Conservation (phyloP, 1,140 invertebrate species). For the Achroia grisella region DNA sequence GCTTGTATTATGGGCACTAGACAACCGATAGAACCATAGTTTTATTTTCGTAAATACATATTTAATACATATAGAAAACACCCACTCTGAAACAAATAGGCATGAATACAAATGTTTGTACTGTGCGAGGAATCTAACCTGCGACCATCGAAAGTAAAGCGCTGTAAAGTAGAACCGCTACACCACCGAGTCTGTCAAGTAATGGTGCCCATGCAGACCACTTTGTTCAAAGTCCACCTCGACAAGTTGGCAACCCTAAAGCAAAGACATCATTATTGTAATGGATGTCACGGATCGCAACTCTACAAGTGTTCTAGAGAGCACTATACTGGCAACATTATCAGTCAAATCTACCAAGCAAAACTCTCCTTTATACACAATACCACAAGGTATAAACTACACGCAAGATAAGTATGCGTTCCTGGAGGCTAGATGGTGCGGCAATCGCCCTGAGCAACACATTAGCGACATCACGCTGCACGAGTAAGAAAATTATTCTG, state of each 20-base stretch:
- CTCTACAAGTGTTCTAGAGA: slow-evolving; percentile 54
- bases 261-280: slow-evolving; percentile 63
- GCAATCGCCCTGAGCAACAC: slow-evolving; percentile 52
- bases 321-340: slow-evolving; percentile 24
- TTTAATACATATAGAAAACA: no score
- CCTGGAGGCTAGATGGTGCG: slow-evolving; percentile 44
- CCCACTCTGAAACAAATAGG: no score
- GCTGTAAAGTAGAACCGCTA: no score
- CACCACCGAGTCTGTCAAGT: no score
- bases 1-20: no score
- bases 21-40: no score
- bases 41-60: no score
- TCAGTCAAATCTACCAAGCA: slow-evolving; percentile 10
- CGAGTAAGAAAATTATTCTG: slow-evolving; percentile 59
- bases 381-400: background rate
- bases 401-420: slow-evolving; percentile 21
- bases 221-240: no score
- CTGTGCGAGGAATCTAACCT: no score
- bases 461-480: slow-evolving; percentile 64
- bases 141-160: no score
- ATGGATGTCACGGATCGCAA: slow-evolving; percentile 68
- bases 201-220: no score
- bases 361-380: background rate
- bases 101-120: no score
- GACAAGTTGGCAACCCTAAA: slow-evolving; percentile 27